These are phyloP conservation scores for Cyclargus thomasi DNA, from an alignment of 1,140 invertebrate genomes.

Conservation along the genomic window DNA sequence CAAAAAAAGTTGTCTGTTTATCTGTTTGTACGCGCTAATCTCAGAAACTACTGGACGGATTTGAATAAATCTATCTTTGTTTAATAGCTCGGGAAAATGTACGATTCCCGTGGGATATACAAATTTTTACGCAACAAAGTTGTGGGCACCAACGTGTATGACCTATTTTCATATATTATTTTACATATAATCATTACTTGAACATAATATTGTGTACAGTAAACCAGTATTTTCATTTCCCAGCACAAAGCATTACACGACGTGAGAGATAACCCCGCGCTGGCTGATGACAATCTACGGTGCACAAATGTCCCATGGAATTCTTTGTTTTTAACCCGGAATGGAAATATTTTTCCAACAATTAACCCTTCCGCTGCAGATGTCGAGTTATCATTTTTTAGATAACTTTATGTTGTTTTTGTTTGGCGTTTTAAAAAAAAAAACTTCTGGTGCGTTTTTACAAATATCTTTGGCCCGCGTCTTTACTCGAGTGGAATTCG, in stretches of 20 bases:
- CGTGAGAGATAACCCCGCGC: background rate
- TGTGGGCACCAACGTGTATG: no score
- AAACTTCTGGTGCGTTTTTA: no score
- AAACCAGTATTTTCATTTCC: background rate
- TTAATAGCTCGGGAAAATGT: no score
- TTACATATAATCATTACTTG: background rate
- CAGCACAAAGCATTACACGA: background rate
- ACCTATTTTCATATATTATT: background rate
- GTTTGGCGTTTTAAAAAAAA: background rate
- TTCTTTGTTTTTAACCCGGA: background rate
- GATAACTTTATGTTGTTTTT: background rate
- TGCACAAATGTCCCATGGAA: background rate
- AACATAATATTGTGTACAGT: background rate
- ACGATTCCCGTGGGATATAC: no score
- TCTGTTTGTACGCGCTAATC: no score
- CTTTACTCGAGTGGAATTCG: no score
- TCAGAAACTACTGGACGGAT: no score
- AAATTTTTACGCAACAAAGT: no score
- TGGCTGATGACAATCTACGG: background rate
- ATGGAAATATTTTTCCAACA: background rate
- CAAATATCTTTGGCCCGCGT: no score
- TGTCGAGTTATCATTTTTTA: background rate
- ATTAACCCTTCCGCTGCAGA: background rate
- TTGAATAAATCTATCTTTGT: no score
- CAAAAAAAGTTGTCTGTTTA: no score